phyloP scores from a whole-genome alignment of 1,140 invertebrate species.

The Anoplophora glabripennis region DNA sequence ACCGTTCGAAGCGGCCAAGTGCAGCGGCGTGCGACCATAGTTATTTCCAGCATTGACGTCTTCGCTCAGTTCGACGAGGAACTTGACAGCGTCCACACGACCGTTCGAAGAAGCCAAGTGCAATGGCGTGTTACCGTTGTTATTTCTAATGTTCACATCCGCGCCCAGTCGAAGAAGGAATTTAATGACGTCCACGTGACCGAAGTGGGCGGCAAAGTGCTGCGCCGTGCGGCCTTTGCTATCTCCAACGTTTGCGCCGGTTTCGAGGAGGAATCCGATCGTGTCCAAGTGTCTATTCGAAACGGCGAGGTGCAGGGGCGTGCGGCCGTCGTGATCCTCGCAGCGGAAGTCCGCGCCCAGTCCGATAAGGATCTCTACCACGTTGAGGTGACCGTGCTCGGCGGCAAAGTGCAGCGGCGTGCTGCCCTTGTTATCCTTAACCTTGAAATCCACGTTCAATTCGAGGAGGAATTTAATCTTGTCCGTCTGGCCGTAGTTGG shows the following conservation, averaged over 20 bases:
- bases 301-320: slow-evolving; percentile 57
- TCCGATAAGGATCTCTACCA: slow-evolving; percentile 30
- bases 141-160: slow-evolving; percentile 21
- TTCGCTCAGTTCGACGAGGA: slow-evolving; percentile 26
- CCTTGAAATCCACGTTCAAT: slow-evolving; percentile 15
- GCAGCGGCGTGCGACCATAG: slow-evolving; percentile 33
- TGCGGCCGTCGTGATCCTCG: slow-evolving; percentile 17
- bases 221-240: slow-evolving; percentile 27
- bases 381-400: slow-evolving; percentile 20
- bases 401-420: slow-evolving; percentile 33
- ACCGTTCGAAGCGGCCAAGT: slow-evolving; percentile 48
- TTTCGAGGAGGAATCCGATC: slow-evolving; percentile 26
- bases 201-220: slow-evolving; percentile 27
- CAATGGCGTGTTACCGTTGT: slow-evolving; percentile 46
- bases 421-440: slow-evolving; percentile 8
- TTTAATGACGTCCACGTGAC: slow-evolving; percentile 70
- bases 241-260: slow-evolving; percentile 20
- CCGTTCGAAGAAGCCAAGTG: slow-evolving; percentile 53
- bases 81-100: slow-evolving; percentile 46
- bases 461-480: slow-evolving; percentile 14
- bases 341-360: slow-evolving; percentile 24
- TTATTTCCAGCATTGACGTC: slow-evolving; percentile 21
- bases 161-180: slow-evolving; percentile 7
- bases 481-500: slow-evolving; percentile 42
- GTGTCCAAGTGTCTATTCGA: slow-evolving; percentile 67